A percentile compares a stretch with the other conserved stretches of the same genome.
These are phyloP conservation scores for Leptonema lineaticorne DNA, from an alignment of 1,140 invertebrate genomes.

Conservation along the genomic window DNA sequence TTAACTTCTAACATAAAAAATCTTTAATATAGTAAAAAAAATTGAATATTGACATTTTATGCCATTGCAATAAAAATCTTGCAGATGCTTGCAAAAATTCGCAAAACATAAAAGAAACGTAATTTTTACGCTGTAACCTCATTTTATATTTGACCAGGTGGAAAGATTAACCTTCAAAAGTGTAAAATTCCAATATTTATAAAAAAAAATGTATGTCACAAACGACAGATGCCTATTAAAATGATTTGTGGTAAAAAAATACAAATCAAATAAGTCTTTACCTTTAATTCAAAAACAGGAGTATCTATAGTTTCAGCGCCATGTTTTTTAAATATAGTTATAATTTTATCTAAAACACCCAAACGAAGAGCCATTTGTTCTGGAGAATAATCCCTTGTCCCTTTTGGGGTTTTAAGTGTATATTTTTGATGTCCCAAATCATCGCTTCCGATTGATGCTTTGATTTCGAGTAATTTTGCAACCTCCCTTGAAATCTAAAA, in stretches of 20 bases:
- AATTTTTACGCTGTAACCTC: too few species aligned
- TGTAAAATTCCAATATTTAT: too few species aligned
- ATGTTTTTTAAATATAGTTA: constrained; percentile 91
- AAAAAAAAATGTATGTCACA: too few species aligned
- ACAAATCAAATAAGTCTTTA: constrained; percentile 55
- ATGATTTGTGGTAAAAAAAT: not conserved
- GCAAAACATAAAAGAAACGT: too few species aligned
- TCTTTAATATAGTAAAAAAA: not conserved
- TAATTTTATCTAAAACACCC: constrained; percentile 86
- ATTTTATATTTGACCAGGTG: too few species aligned
- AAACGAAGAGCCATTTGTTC: constrained; percentile 92
- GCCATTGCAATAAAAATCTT: not conserved
- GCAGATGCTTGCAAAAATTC: not conserved
- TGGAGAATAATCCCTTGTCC: constrained; percentile 93
- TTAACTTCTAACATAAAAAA: not conserved
- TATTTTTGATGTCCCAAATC: constrained; percentile 70
- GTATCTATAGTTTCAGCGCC: constrained; percentile 99
- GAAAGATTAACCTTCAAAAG: too few species aligned
- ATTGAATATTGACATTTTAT: not conserved
- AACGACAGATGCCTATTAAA: too few species aligned
- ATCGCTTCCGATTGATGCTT: constrained; percentile 66
- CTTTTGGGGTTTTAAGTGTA: constrained; percentile 90
- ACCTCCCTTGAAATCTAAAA: constrained; percentile 79
- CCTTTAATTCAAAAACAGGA: constrained; percentile 97
- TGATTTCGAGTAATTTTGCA: constrained; percentile 75